Evolutionary conservation across 2,113 vertebrate species (phyloP).

Genomic region (Cervus canadensis): DNA sequence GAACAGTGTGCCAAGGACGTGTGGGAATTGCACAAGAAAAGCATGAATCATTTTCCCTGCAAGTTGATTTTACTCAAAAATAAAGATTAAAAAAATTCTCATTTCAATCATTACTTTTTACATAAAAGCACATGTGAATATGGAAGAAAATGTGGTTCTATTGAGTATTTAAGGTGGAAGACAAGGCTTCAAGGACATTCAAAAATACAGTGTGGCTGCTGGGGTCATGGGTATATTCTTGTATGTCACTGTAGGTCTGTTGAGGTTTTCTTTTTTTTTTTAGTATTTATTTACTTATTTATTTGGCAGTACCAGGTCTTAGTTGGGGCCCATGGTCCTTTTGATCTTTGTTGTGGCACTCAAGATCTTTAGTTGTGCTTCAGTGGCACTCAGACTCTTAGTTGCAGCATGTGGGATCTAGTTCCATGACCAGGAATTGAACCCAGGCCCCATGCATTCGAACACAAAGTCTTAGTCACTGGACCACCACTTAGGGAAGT

Average conservation of each 20-base stretch:
- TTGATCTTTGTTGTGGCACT: background rate
- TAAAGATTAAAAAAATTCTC: background rate
- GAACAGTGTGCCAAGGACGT: background rate
- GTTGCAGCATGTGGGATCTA: background rate
- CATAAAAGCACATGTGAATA: background rate
- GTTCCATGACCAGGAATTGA: background rate
- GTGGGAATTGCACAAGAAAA: background rate
- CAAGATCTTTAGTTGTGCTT: background rate
- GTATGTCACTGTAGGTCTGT: too few relatives aligned
- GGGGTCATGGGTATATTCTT: background rate
- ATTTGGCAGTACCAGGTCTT: background rate
- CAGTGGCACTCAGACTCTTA: background rate
- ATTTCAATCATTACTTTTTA: slow-evolving; percentile 6
- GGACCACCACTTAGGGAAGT: background rate
- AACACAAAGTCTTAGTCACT: background rate
- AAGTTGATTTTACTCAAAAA: slow-evolving; percentile 23
- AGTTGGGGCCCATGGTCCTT: background rate
- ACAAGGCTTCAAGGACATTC: background rate
- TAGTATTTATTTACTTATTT: background rate
- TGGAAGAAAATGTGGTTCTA: background rate
- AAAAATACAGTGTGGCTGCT: background rate
- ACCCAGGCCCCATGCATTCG: background rate
- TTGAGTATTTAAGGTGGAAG: background rate
- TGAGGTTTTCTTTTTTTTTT: background rate
- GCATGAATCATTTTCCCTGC: background rate